These are phyloP conservation scores for Sebastes cheni DNA, from an alignment of 2,797 vertebrate genomes.

Conservation along the genomic window DNA sequence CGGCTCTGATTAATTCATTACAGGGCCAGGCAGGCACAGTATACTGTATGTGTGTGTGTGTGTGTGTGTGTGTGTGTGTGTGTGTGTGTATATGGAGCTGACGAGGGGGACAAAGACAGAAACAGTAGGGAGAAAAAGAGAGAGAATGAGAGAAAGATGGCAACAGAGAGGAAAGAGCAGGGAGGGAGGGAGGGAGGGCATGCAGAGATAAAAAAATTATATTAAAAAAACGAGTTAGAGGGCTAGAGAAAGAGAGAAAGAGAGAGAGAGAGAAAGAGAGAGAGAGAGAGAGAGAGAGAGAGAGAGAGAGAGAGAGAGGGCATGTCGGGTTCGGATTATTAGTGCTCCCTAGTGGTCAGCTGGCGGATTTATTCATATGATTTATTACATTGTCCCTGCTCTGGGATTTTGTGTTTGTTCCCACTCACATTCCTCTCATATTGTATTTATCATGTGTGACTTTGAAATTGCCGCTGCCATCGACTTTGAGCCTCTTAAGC, in stretches of 20 bases:
- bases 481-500: constrained; percentile 68
- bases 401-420: constrained; percentile 60
- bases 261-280: constrained; percentile 7
- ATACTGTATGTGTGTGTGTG: constrained; percentile 8
- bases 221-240: background rate
- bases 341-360: constrained; percentile 73
- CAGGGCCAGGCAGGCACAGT: constrained; percentile 32
- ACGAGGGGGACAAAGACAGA: constrained; percentile 11
- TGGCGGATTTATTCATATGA: constrained; percentile 66
- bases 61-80: background rate
- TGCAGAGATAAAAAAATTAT: background rate
- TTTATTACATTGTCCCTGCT: constrained; percentile 60
- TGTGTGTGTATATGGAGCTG: background rate
- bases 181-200: background rate
- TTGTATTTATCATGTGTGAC: constrained; percentile 66
- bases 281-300: background rate
- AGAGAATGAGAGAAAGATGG: constrained; percentile 17
- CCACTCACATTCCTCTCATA: constrained; percentile 40
- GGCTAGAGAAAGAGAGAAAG: background rate
- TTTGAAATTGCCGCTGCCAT: constrained; percentile 58
- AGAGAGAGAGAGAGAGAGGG: constrained; percentile 11
- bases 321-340: constrained; percentile 63
- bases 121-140: constrained; percentile 9
- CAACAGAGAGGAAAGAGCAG: constrained; percentile 12
- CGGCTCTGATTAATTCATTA: constrained; percentile 69